Conservation (phyloP, 2,888 invertebrate species). For the Drepana falcataria region DNA sequence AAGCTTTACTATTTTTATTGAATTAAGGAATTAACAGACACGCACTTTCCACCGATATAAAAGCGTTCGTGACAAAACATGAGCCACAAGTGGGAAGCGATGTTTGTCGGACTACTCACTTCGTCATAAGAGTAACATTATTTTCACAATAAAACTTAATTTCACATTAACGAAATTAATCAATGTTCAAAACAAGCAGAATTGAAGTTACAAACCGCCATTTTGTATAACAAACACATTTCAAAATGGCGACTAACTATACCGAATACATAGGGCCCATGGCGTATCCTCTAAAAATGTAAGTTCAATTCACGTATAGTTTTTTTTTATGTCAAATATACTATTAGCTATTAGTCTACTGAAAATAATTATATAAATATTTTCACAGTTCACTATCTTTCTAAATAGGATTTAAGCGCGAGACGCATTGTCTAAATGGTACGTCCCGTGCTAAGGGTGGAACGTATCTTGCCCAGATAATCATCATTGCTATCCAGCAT, state of each 20-base stretch:
- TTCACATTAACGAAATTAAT: conserved; percentile 36
- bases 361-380: background rate
- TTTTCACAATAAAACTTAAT: conserved; percentile 9
- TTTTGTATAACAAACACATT: conserved; percentile 37
- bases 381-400: too few species aligned
- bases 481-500: too few species aligned
- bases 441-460: too few species aligned
- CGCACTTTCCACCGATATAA: conserved; percentile 68
- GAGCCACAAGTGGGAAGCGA: conserved; percentile 76
- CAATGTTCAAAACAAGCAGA: conserved; percentile 23
- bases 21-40: conserved; percentile 77
- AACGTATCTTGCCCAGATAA: too few species aligned
- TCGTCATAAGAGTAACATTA: conserved; percentile 48
- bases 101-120: conserved; percentile 77
- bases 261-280: conserved; percentile 57
- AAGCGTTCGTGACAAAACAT: conserved; percentile 30
- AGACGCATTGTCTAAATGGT: too few species aligned
- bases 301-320: conserved; percentile 28
- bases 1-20: conserved; percentile 74
- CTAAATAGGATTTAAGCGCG: too few species aligned
- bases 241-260: conserved; percentile 67
- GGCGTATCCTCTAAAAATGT: conserved; percentile 69
- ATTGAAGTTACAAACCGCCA: conserved; percentile 25
- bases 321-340: conserved; percentile 5
- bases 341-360: background rate